Percentiles rank a stretch among this genome's conserved stretches.
Conservation (phyloP, 2,797 vertebrate genomes). For the Scarus forsteni region DNA sequence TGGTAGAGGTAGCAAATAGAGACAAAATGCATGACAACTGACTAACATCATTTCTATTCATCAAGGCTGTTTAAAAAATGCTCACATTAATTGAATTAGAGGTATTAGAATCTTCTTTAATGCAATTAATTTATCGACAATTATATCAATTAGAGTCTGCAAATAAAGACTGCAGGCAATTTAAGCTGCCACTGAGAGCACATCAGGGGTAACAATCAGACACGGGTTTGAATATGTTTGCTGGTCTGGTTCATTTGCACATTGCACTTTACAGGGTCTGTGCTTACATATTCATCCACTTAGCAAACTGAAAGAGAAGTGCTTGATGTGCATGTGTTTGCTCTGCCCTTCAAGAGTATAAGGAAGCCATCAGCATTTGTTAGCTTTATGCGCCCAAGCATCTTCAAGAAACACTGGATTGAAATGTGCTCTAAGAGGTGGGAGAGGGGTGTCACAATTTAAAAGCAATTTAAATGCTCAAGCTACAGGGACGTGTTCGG, state of each 20-base stretch:
- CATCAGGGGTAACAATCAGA: constrained; percentile 12
- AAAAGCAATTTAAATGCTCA: background rate
- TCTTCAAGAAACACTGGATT: background rate
- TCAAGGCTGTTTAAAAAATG: background rate
- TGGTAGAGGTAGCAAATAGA: background rate
- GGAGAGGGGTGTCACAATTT: background rate
- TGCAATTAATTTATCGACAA: constrained; percentile 29
- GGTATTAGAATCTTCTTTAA: constrained; percentile 3
- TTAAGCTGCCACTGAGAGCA: constrained; percentile 17
- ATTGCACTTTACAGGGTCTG: constrained; percentile 4
- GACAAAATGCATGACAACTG: background rate
- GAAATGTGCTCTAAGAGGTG: background rate
- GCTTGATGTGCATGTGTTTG: constrained; percentile 1
- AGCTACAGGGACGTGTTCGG: background rate
- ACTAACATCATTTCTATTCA: background rate
- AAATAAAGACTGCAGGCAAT: constrained; percentile 24
- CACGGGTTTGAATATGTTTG: constrained; percentile 14
- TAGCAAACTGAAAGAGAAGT: background rate
- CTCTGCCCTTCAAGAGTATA: background rate
- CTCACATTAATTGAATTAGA: background rate
- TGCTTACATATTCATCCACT: background rate
- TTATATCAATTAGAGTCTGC: constrained; percentile 29
- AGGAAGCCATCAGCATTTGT: background rate
- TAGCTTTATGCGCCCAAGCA: background rate
- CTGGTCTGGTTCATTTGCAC: background rate